Evolutionary conservation across 2,888 invertebrate species (phyloP), one percentile per base, ranked within the genome.

Genomic region (Eupithecia subumbrata): DNA sequence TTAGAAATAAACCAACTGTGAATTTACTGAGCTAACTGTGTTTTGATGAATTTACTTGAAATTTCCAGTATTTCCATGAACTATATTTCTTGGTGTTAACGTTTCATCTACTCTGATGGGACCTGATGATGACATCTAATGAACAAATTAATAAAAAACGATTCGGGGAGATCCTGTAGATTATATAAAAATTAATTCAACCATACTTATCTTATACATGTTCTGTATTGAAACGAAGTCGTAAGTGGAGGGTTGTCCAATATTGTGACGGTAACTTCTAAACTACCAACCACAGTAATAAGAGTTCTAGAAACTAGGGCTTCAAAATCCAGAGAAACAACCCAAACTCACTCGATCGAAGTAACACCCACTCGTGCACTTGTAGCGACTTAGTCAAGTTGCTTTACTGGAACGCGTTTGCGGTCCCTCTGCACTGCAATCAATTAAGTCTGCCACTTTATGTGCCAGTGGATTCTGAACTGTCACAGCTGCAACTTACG

Each of bases 361-460:
- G 22, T 68, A 43, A 40, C 18, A 67, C 34, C 1, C 16, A n/a
- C 22, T 69, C 71, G 52, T 64, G 73, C 78, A 77, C 73, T 72
- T 77, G 76, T 75, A 75, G 76, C 77, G 73, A 79, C 76, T 80
- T 75, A 76, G 76, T 76, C 77, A 77, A 82, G 80, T 82, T 82
- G 81, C 81, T 77, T 79, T 83, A 83, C 78, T 68, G 72, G 79
- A 78, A 79, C 80, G 77, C 71, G 78, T 79, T 80, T 82, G 84
- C 74, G 82, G 83, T 81, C 72, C 69, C 72, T 74, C 67, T 72
- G 63, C 52, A 73, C 73, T 78, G 75, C 86, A 84, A 85, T 89
- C 85, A 87, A 86, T 88, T 88, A 86, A 85, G 81, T 82, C 80
- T 82, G 77, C 69, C 56, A 67, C 43, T 60, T 56, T 43, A 43